Base-by-base conservation (phyloP, 2,888 invertebrate species). In the Hypomecis punctinalis region DNA sequence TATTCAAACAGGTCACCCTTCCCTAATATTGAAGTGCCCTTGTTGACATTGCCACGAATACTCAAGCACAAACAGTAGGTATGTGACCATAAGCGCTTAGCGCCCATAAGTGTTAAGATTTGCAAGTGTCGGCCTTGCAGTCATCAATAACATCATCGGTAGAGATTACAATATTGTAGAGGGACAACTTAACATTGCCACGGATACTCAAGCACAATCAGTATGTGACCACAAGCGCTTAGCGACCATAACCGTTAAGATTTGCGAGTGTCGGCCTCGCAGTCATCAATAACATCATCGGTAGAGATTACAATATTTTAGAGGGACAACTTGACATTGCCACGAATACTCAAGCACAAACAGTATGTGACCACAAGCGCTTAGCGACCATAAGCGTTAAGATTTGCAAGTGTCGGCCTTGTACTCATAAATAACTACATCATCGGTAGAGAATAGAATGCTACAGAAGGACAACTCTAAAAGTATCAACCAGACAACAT, bases 321-420 rank as follows among this genome's bases (percentile, higher is more conserved):
- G n/a, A n/a, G n/a, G n/a, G n/a, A n/a, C n/a, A n/a, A n/a, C n/a
- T 72, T 70, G 68, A 66, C 66, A 67, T 67, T 62, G 58, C 62
- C 62, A 58, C 51, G 68, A 62, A 70, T 68, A 70, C 67, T 36
- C 66, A 45, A n/a, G 37, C 42, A 39, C 49, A 49, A 54, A 51
- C 45, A 60, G 23, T 23, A 23, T 56, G 42, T 46, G 54, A 49
- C 36, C 56, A 37, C 59, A 55, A 64, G 57, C 55, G 49, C 53
- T n/a, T n/a, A n/a, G n/a, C n/a, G n/a, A n/a, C 33, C 52, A 43
- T 64, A 55, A 64, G 52, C 66, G 61, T 62, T 53, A 42, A 56
- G 62, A 67, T 67, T 66, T 65, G 51, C 55, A 64, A 57, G 45
- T 58, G 33, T 49, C 59, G 68, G 59, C 72, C 74, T 74, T 68